Conservation (phyloP, 92 coral and sea anemone species). For the Bergia puertoricense region DNA sequence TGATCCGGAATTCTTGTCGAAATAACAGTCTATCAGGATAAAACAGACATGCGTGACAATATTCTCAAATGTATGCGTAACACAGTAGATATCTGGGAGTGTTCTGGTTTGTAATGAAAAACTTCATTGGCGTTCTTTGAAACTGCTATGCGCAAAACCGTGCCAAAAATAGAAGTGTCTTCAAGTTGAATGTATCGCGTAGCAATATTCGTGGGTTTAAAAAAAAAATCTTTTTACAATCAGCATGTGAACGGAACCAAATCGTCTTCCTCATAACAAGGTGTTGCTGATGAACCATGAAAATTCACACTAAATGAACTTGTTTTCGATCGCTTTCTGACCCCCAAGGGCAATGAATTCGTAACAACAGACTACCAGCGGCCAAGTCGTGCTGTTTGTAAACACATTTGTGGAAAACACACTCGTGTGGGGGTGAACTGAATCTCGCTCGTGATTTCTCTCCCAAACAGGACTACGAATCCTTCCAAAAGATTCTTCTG, state of each 20-base stretch:
- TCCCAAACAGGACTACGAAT: neutral
- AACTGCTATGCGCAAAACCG: slow-evolving; percentile 7
- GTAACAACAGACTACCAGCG: slow-evolving; percentile 18
- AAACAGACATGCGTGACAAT: slow-evolving; percentile 22
- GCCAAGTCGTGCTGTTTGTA: slow-evolving; percentile 24
- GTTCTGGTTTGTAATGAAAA: slow-evolving; percentile 40
- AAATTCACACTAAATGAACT: slow-evolving; percentile 9
- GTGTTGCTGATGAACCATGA: slow-evolving; percentile 18
- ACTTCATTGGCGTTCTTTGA: neutral
- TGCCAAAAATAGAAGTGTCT: slow-evolving; percentile 19
- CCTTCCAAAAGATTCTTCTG: neutral
- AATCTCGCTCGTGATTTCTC: neutral
- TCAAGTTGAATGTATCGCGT: neutral
- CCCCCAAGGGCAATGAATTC: slow-evolving; percentile 35
- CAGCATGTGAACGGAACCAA: neutral
- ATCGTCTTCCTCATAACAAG: slow-evolving; percentile 11
- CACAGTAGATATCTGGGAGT: slow-evolving; percentile 8
- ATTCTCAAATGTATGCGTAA: neutral
- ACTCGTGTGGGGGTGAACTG: neutral
- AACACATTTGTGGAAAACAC: slow-evolving; percentile 32
- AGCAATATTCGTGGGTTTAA: neutral
- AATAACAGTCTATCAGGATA: neutral
- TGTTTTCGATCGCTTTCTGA: slow-evolving; percentile 21
- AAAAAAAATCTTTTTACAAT: neutral
- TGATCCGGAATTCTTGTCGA: neutral